phyloP scores from a whole-genome alignment of 2,797 vertebrate genomes.

The Choloepus didactylus region DNA sequence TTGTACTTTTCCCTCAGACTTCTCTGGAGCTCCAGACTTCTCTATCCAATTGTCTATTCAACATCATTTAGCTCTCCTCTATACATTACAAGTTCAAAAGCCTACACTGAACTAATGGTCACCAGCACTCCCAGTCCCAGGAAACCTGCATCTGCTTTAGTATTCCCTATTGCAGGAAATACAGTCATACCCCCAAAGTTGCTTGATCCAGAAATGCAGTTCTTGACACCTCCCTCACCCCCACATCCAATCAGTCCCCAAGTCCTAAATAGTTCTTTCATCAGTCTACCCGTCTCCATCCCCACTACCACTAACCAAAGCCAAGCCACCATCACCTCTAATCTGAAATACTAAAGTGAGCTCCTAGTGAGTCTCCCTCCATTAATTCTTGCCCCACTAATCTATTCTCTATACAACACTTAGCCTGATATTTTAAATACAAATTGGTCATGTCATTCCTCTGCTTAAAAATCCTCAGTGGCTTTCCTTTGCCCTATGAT shows the following conservation, averaged over 20 bases:
- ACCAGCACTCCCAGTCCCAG: background rate
- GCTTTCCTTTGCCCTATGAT: background rate
- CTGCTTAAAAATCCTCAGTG: background rate
- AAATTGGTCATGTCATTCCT: background rate
- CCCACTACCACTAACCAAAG: background rate
- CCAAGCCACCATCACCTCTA: background rate
- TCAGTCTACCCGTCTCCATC: background rate
- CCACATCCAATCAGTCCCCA: background rate
- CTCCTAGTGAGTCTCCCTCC: background rate
- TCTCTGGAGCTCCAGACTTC: background rate
- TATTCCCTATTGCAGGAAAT: background rate
- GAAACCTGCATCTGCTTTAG: background rate
- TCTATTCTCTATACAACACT: background rate
- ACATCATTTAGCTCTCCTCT: background rate
- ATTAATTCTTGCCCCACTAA: background rate
- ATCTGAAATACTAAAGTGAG: background rate
- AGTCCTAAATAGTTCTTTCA: background rate
- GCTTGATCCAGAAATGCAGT: background rate
- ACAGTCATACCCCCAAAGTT: background rate
- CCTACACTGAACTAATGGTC: background rate
- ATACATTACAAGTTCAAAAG: background rate
- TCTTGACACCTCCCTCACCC: background rate
- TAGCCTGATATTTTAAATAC: background rate
- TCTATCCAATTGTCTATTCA: background rate
- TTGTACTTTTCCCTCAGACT: background rate